These are phyloP conservation scores for Caenorhabditis panamensis DNA, from an alignment of 2,888 invertebrate genomes.

Conservation along the genomic window DNA sequence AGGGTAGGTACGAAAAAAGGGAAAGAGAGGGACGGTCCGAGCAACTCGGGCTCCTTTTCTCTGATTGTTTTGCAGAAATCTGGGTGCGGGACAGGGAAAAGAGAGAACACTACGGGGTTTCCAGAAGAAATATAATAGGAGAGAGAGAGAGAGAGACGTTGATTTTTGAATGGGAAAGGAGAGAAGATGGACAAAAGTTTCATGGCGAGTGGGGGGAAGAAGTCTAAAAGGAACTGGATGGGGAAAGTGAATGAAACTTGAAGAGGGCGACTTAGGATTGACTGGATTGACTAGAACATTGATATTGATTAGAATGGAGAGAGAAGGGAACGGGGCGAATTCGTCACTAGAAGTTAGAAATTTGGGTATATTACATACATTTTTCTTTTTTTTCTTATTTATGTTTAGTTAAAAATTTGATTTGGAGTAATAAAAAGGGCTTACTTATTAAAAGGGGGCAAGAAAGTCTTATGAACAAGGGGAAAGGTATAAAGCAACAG, in stretches of 20 bases:
- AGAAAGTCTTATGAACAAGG: background rate
- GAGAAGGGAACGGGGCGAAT: background rate
- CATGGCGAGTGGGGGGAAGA: constrained; percentile 4
- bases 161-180: background rate
- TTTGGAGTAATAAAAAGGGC: background rate
- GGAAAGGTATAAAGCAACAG: background rate
- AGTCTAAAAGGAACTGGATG: background rate
- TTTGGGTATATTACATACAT: background rate
- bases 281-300: constrained; percentile 14
- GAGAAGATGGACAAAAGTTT: background rate
- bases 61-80: background rate
- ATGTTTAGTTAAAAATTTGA: background rate
- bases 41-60: background rate
- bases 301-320: constrained; percentile 19
- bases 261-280: background rate
- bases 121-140: background rate
- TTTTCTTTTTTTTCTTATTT: background rate
- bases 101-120: background rate
- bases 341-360: constrained; percentile 11
- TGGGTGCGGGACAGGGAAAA: background rate
- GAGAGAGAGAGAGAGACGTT: background rate
- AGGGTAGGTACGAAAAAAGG: background rate
- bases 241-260: constrained; percentile 4
- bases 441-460: background rate
- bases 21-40: background rate